These are phyloP conservation scores for Zosterops pallidus DNA, from an alignment of 2,113 vertebrate species.

Conservation along the genomic window DNA sequence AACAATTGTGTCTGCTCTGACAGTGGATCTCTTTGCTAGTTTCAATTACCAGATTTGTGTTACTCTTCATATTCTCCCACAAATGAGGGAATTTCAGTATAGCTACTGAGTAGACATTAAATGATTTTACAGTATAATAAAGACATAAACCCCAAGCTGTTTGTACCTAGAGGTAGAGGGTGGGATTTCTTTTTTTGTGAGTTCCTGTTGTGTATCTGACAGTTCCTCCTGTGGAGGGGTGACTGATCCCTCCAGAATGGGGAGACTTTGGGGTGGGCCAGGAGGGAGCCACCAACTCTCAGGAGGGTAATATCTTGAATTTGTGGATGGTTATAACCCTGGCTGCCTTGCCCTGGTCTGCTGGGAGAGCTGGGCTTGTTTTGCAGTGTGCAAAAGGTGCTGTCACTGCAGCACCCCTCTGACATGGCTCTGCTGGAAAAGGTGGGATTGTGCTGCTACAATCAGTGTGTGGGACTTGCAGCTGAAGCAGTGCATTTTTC, in stretches of 20 bases:
- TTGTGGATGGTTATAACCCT: not conserved
- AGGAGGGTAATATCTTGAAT: not conserved
- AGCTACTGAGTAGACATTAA: not conserved
- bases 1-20: not conserved
- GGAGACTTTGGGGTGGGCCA: not conserved
- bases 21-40: not conserved
- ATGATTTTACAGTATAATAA: not conserved
- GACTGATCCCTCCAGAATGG: not conserved
- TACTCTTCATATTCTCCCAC: not conserved
- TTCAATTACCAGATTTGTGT: not conserved
- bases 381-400: not conserved
- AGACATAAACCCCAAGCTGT: not conserved
- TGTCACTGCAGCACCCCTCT: not conserved
- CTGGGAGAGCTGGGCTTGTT: not conserved
- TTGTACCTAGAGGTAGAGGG: not conserved
- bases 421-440: not conserved
- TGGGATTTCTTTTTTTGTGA: not conserved
- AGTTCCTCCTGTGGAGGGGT: not conserved
- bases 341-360: not conserved
- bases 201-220: not conserved
- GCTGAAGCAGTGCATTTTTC: not conserved
- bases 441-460: not conserved
- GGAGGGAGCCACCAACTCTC: not conserved
- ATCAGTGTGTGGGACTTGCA: accelerated
- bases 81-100: not conserved